Evolutionary conservation across 2,888 invertebrate species (phyloP).

Genomic region (Carterocephalus palaemon): DNA sequence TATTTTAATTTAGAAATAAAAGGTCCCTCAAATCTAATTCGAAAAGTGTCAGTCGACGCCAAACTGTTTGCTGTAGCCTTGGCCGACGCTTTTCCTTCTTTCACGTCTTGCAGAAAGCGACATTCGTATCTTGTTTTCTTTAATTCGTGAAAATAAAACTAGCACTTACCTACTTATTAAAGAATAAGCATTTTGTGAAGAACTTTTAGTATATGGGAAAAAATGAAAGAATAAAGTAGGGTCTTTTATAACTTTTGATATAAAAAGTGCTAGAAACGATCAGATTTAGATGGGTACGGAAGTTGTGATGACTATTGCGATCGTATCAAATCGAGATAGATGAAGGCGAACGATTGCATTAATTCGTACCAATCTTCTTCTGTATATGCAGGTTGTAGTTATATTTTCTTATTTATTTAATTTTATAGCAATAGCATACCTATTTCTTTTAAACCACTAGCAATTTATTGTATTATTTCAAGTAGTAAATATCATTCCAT

Average conservation of each 20-base stretch:
- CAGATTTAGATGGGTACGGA: constrained; percentile 72
- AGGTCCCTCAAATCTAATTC: constrained; percentile 51
- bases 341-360: constrained; percentile 59
- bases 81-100: constrained; percentile 63
- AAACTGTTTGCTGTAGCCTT: constrained; percentile 42
- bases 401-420: constrained; percentile 76
- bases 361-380: constrained; percentile 72
- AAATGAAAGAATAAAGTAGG: constrained; percentile 58
- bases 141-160: constrained; percentile 59
- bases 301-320: constrained; percentile 60
- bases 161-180: constrained; percentile 68
- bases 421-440: constrained; percentile 67
- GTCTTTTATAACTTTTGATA: constrained; percentile 77
- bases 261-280: constrained; percentile 70
- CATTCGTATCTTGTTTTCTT: constrained; percentile 64
- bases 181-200: constrained; percentile 65
- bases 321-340: constrained; percentile 45
- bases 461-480: constrained; percentile 45
- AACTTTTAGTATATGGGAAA: constrained; percentile 64
- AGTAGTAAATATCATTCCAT: constrained; percentile 27
- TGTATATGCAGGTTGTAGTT: constrained; percentile 71
- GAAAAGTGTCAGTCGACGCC: constrained; percentile 66
- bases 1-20: constrained; percentile 75
- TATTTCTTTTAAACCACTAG: constrained; percentile 50
- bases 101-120: constrained; percentile 71